Percentiles rank a stretch among this genome's conserved stretches.
Conservation (phyloP, 2,797 vertebrate genomes). For the Sandelia bainsii region DNA sequence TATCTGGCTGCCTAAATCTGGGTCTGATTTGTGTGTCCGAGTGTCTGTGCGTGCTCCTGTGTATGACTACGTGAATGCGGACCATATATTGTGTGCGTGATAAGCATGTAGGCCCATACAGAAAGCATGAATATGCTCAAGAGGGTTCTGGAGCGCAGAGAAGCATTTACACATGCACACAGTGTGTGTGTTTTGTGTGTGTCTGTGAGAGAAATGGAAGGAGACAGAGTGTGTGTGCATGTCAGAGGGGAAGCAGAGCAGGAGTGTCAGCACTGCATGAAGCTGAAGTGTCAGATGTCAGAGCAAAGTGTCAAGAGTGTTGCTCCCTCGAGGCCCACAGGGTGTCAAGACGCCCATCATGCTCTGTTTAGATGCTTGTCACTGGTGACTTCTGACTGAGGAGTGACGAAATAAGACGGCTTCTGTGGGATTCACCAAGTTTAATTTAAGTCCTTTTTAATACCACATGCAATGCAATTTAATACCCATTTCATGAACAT, state of each 20-base stretch:
- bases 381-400: conserved; percentile 36
- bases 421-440: not conserved
- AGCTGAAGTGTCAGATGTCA: conserved; percentile 74
- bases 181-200: conserved; percentile 2
- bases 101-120: conserved; percentile 14
- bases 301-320: conserved; percentile 61
- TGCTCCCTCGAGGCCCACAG: conserved; percentile 44
- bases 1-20: conserved; percentile 35
- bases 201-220: conserved; percentile 6
- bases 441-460: not conserved
- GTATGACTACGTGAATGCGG: conserved; percentile 2
- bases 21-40: conserved; percentile 21
- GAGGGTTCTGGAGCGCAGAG: conserved; percentile 3
- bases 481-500: not conserved
- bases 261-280: conserved; percentile 54
- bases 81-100: conserved; percentile 7
- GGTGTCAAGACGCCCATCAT: conserved; percentile 59
- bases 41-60: not conserved
- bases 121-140: conserved; percentile 11
- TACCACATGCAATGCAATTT: not conserved
- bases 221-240: conserved; percentile 29
- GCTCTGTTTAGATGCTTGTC: conserved; percentile 65
- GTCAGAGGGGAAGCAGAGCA: conserved; percentile 52
- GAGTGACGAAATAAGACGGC: not conserved
- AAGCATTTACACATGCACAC: conserved; percentile 12